phyloP scores from a whole-genome alignment of 2,888 invertebrate species.

The Temnothorax rugatulus region DNA sequence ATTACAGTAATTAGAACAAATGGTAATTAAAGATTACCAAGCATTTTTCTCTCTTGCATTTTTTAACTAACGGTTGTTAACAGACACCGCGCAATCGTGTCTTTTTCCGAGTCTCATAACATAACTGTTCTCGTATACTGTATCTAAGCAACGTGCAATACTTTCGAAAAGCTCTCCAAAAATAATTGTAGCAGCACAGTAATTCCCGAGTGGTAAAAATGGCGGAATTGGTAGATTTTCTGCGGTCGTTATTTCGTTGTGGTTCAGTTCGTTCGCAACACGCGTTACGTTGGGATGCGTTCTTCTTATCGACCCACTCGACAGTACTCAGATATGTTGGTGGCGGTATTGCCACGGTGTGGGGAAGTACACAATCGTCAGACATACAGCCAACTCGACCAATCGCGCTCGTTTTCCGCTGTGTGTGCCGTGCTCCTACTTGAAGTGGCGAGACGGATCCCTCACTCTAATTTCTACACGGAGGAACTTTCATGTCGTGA shows the following conservation, averaged over 20 bases:
- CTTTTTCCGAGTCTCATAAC: not conserved
- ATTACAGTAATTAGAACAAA: not conserved
- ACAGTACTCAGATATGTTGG: slow-evolving; percentile 66
- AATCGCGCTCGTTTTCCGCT: slow-evolving; percentile 71
- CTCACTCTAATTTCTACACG: slow-evolving; percentile 74
- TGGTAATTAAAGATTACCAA: not conserved
- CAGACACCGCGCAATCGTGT: not conserved
- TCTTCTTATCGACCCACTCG: slow-evolving; percentile 69
- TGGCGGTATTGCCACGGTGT: slow-evolving; percentile 61
- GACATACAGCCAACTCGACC: slow-evolving; percentile 68
- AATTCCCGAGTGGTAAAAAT: slow-evolving; percentile 28
- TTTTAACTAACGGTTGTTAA: not conserved
- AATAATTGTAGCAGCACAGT: slow-evolving; percentile 15
- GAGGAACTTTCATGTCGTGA: slow-evolving; percentile 62
- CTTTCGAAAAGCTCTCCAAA: slow-evolving; percentile 20
- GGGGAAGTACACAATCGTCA: slow-evolving; percentile 62
- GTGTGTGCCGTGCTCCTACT: slow-evolving; percentile 65
- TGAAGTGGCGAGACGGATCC: slow-evolving; percentile 74
- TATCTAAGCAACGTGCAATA: not conserved
- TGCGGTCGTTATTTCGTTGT: slow-evolving; percentile 24
- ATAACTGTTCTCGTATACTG: not conserved
- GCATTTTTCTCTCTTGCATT: not conserved
- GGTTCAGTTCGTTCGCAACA: slow-evolving; percentile 61
- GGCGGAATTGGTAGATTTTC: slow-evolving; percentile 26
- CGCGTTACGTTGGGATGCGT: slow-evolving; percentile 67